A percentile compares a stretch with the other conserved stretches of the same genome.
Evolutionary conservation across 2,113 vertebrate genomes (phyloP).

Genomic region (Danio rerio): DNA sequence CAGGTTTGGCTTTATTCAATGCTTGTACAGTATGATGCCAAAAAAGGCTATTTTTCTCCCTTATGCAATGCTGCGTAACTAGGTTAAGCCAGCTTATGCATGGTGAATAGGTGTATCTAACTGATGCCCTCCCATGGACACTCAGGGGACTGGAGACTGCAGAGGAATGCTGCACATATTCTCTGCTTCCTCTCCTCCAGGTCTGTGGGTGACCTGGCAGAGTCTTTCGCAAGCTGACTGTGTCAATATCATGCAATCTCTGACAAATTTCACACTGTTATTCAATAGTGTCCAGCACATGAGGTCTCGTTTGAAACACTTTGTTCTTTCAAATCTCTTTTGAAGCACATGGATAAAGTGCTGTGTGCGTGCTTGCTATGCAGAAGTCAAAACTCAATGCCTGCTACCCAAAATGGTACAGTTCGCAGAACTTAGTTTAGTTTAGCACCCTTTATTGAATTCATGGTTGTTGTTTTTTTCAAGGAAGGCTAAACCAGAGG

Average conservation of each 20-base stretch:
- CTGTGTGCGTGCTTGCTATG: constrained; percentile 23
- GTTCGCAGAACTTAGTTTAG: constrained; percentile 46
- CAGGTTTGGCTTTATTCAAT: constrained; percentile 15
- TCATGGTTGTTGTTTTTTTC: constrained; percentile 87
- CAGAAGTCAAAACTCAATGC: constrained; percentile 18
- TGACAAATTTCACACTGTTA: constrained; percentile 63
- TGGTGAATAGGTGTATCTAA: constrained; percentile 52
- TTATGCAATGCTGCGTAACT: constrained; percentile 48
- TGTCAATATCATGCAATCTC: constrained; percentile 67
- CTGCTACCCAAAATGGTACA: constrained; percentile 6
- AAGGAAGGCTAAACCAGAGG: constrained; percentile 97
- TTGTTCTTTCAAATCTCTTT: constrained; percentile 57
- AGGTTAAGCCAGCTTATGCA: constrained; percentile 48
- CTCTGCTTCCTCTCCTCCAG: constrained; percentile 51
- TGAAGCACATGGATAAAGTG: constrained; percentile 28
- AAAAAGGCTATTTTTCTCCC: constrained; percentile 23
- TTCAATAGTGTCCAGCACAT: constrained; percentile 45
- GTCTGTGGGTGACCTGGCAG: constrained; percentile 54
- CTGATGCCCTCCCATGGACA: constrained; percentile 50
- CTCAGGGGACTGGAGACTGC: constrained; percentile 17
- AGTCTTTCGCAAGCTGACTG: constrained; percentile 64
- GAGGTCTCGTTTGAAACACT: constrained; percentile 49
- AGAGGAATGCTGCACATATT: constrained; percentile 43
- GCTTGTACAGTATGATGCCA: not conserved
- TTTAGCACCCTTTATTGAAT: constrained; percentile 84